A percentile compares a stretch with the other conserved stretches of the same genome.
These are phyloP conservation scores for Brachionus calyciflorus DNA, from an alignment of 1,140 invertebrate genomes.

Conservation along the genomic window DNA sequence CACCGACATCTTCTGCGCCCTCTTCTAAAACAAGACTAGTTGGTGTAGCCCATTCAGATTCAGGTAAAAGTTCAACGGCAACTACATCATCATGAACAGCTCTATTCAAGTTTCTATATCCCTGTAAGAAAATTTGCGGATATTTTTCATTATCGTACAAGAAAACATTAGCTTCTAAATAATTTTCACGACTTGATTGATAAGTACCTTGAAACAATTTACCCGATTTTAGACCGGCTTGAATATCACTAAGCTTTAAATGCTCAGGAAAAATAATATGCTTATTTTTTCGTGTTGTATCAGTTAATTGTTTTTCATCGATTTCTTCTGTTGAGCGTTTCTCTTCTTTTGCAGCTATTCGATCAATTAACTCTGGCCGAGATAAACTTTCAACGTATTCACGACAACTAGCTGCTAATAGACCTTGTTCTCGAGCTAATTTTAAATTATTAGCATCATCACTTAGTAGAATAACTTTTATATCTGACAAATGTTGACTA, in stretches of 20 bases:
- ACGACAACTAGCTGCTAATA: slow-evolving; percentile 50
- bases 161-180: slow-evolving; percentile 84
- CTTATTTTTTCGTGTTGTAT: slow-evolving; percentile 20
- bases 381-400: slow-evolving; percentile 72
- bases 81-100: slow-evolving; percentile 94
- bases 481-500: slow-evolving; percentile 62
- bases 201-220: slow-evolving; percentile 74
- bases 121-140: slow-evolving; percentile 68
- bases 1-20: slow-evolving; percentile 23
- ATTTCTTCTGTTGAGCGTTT: slow-evolving; percentile 62
- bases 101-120: slow-evolving; percentile 79
- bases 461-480: slow-evolving; percentile 19
- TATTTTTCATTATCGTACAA: slow-evolving; percentile 63
- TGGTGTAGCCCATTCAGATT: slow-evolving; percentile 82
- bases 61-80: slow-evolving; percentile 81
- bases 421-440: neutral
- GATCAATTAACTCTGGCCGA: slow-evolving; percentile 72
- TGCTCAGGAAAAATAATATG: slow-evolving; percentile 69
- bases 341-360: slow-evolving; percentile 63
- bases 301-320: slow-evolving; percentile 46
- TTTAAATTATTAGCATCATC: neutral
- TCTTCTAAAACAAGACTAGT: slow-evolving; percentile 58
- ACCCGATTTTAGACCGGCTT: slow-evolving; percentile 75
- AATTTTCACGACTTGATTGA: slow-evolving; percentile 75
- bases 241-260: slow-evolving; percentile 70